Percentiles rank a stretch among this genome's conserved stretches.
These are phyloP conservation scores for Dioctria rufipes DNA, from an alignment of 2,888 invertebrate species.

Conservation along the genomic window DNA sequence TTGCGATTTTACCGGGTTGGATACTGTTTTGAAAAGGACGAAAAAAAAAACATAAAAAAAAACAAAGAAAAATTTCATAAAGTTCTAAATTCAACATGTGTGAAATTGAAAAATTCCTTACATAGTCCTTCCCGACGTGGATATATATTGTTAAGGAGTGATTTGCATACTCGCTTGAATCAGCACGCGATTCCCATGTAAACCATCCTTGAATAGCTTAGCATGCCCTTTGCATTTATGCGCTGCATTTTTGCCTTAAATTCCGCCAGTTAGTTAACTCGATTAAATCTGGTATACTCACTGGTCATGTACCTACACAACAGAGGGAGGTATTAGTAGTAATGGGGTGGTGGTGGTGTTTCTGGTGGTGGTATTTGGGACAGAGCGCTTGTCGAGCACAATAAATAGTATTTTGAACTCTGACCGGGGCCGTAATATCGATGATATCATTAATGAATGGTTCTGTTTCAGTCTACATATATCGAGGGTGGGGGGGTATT, in stretches of 20 bases:
- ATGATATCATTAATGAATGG: conserved; percentile 41
- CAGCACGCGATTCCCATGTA: conserved; percentile 57
- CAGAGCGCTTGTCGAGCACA: neutral
- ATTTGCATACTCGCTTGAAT: conserved; percentile 62
- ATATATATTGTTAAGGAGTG: conserved; percentile 62
- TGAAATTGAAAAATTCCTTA: conserved; percentile 63
- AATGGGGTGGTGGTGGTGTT: too few relatives aligned
- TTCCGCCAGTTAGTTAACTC: conserved; percentile 35
- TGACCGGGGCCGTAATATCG: conserved; percentile 3
- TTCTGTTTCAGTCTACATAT: neutral
- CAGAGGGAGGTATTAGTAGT: neutral
- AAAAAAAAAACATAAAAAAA: neutral
- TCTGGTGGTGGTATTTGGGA: neutral
- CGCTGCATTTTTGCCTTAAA: conserved; percentile 40
- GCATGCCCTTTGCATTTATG: conserved; percentile 36
- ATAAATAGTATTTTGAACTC: neutral
- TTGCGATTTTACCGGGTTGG: neutral
- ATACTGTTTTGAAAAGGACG: too few relatives aligned
- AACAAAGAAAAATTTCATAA: conserved; percentile 48
- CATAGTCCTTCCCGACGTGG: conserved; percentile 61
- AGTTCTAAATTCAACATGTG: conserved; percentile 61
- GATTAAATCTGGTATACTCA: conserved; percentile 2
- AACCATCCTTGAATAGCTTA: conserved; percentile 48
- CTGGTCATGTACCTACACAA: neutral
- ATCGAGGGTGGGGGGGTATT: too few relatives aligned